Conservation (phyloP, 2,113 vertebrate species). For the Platichthys stellatus region DNA sequence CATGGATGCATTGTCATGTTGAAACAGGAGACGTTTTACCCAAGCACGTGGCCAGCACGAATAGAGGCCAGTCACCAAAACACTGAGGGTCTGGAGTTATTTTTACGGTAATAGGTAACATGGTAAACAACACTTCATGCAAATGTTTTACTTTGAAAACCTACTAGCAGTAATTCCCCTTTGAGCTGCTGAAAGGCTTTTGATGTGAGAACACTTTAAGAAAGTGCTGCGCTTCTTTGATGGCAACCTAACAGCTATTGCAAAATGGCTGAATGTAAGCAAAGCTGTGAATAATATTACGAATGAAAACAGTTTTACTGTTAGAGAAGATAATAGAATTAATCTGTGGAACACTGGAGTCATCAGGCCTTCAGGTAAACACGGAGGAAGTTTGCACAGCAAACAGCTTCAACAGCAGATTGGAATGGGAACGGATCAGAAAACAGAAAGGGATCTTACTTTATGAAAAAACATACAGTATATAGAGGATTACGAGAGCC, state of each 20-base stretch:
- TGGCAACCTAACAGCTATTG: neutral
- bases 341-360: neutral
- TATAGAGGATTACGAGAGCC: neutral
- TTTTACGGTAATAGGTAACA: neutral
- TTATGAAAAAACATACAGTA: neutral
- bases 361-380: neutral
- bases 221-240: neutral
- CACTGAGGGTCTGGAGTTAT: neutral
- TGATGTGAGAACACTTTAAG: neutral
- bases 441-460: neutral
- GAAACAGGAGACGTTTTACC: neutral
- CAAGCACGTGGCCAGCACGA: neutral
- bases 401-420: neutral
- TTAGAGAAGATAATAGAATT: neutral
- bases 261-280: neutral
- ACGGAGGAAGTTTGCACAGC: neutral
- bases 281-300: neutral
- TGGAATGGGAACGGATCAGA: neutral
- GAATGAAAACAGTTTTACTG: neutral
- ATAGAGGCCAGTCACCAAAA: neutral
- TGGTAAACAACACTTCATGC: neutral
- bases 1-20: neutral
- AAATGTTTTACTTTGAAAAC: conserved; percentile 13
- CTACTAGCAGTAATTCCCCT: neutral
- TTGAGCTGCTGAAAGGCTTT: neutral